Evolutionary conservation across 2,797 vertebrate genomes (phyloP), one percentile per base, ranked within the genome.

Genomic region (Arrhamphus sclerolepis): DNA sequence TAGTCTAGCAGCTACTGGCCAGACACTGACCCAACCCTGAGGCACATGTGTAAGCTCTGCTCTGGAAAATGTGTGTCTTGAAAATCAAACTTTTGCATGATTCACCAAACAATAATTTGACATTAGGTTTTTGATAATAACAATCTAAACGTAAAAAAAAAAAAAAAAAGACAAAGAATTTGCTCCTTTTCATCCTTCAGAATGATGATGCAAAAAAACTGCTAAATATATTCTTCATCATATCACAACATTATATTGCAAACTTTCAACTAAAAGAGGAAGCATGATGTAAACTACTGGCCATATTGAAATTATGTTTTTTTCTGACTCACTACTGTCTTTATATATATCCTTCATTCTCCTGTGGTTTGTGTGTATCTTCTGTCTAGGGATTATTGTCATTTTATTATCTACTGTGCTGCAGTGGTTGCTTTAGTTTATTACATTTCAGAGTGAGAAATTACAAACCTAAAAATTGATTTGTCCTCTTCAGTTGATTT

Each of bases 401-500:
- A 6, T 69, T 78, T 73, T 62, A 62, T 59, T 70, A 44, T 68
- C 29, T 26, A 38, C n/a, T 52, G 74, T 67, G 49, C 20, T 63
- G 39, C 55, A 57, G 72, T 63, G 40, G 52, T 49, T 22, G 65
- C 54, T 74, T 58, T 50, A 44, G 10, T 70, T 64, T 43, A 42
- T 53, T 46, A 54, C 0, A 41, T 50, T 65, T 60, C 46, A 40
- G 59, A 21, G 48, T n/a, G 28, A 63, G 57, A 76, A 75, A 75
- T 17, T n/a, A 53, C 56, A 34, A 34, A 34, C 8, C 9, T 34
- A 10, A 44, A 58, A 11, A 53, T 61, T 39, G 44, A 78, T 54
- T 54, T 1, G 29, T 51, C 77, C 68, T 62, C 60, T 83, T 79
- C 55, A 60, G 75, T 64, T 75, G 79, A 80, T 82, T 80, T 74